These are phyloP conservation scores for Drosophila koepferae DNA, from an alignment of 2,888 invertebrate species.

Conservation along the genomic window DNA sequence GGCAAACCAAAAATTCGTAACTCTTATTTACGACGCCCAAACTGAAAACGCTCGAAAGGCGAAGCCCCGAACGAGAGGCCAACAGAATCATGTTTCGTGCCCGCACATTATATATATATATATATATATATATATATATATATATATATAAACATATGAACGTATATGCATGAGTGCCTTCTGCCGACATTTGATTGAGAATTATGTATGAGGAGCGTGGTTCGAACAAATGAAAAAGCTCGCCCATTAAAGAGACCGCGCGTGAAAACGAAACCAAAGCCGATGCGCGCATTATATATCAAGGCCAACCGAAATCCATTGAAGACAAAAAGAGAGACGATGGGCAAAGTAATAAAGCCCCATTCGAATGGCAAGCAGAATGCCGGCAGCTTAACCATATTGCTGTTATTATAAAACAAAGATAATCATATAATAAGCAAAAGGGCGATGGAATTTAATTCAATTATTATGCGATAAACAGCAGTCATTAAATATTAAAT, in stretches of 20 bases:
- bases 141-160: slow-evolving; percentile 4
- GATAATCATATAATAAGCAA: slow-evolving; percentile 75
- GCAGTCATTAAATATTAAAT: slow-evolving; percentile 74
- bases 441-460: slow-evolving; percentile 59
- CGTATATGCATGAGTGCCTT: slow-evolving; percentile 21
- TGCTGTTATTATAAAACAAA: slow-evolving; percentile 69
- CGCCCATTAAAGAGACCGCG: slow-evolving; percentile 43
- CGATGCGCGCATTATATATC: slow-evolving; percentile 67
- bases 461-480: slow-evolving; percentile 76
- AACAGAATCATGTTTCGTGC: slow-evolving; percentile 56
- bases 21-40: slow-evolving; percentile 62
- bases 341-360: slow-evolving; percentile 54
- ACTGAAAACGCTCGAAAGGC: slow-evolving; percentile 32
- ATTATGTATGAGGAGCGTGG: slow-evolving; percentile 51
- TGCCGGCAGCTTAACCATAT: slow-evolving; percentile 55
- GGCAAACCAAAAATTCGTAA: slow-evolving; percentile 57
- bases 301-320: slow-evolving; percentile 20
- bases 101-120: slow-evolving; percentile 49
- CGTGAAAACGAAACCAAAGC: slow-evolving; percentile 38
- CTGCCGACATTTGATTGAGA: slow-evolving; percentile 64
- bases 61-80: not conserved
- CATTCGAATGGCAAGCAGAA: slow-evolving; percentile 43
- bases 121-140: slow-evolving; percentile 26
- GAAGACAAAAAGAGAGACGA: slow-evolving; percentile 20
- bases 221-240: not conserved